Conservation (phyloP, 1,140 invertebrate species). For the Drosophila biarmipes region DNA sequence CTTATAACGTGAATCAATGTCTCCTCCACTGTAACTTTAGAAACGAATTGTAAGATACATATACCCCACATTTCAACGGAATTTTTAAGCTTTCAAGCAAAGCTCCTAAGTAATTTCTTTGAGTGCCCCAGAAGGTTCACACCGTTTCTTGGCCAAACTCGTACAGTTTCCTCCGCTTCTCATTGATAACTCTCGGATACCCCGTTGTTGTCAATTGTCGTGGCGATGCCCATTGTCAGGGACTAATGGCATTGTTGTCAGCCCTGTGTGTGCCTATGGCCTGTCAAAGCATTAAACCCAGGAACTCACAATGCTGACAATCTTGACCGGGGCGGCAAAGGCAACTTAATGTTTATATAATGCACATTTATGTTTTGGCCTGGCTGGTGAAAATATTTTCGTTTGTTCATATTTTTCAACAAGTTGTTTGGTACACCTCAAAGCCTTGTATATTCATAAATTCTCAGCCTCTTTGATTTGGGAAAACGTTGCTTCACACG, state of each 20-base stretch:
- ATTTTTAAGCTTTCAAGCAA: too few species aligned
- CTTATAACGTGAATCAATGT: too few species aligned
- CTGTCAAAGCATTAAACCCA: conserved; percentile 75
- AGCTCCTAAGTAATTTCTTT: not conserved
- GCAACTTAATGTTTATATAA: conserved; percentile 65
- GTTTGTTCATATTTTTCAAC: conserved; percentile 78
- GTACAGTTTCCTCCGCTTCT: conserved; percentile 38
- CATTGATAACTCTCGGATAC: conserved; percentile 61
- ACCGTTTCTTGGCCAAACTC: conserved; percentile 49
- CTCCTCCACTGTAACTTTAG: too few species aligned
- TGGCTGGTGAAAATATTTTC: conserved; percentile 62
- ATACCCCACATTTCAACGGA: too few species aligned
- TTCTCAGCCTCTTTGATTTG: conserved; percentile 28
- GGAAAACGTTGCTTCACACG: conserved; percentile 75
- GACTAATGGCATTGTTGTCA: conserved; percentile 78
- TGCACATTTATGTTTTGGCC: conserved; percentile 57
- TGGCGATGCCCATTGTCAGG: conserved; percentile 57
- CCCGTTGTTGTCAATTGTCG: conserved; percentile 67
- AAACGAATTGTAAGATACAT: too few species aligned
- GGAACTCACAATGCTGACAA: conserved; percentile 57
- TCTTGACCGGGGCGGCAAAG: conserved; percentile 9
- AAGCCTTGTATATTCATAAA: conserved; percentile 26
- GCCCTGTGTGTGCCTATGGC: conserved; percentile 51
- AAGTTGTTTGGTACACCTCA: conserved; percentile 57
- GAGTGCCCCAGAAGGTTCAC: conserved; percentile 57